A percentile compares a stretch with the other conserved stretches of the same genome.
These are phyloP conservation scores for Leptatherina wallacei DNA, from an alignment of 2,797 vertebrate species.

Conservation along the genomic window DNA sequence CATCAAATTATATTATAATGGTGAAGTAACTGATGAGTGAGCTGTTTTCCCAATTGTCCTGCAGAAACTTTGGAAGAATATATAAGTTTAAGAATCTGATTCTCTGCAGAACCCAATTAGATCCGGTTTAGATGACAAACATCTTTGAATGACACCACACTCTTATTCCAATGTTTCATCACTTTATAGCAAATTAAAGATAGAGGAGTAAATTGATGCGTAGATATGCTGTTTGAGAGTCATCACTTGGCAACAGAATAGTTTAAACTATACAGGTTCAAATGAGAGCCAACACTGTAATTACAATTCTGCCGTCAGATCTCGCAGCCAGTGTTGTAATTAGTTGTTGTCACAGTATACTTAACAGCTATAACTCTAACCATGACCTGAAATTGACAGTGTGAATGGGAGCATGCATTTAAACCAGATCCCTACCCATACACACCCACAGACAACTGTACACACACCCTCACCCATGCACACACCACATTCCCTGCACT, in stretches of 20 bases:
- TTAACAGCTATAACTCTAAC: conserved; percentile 78
- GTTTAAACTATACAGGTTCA: conserved; percentile 58
- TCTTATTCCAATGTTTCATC: conserved; percentile 55
- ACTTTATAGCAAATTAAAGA: conserved; percentile 66
- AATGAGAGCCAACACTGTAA: conserved; percentile 63
- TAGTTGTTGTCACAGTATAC: conserved; percentile 77
- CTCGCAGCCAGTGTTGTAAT: conserved; percentile 71
- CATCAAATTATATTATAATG: neutral
- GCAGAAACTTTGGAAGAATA: neutral
- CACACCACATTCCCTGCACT: conserved; percentile 6
- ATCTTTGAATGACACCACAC: conserved; percentile 19
- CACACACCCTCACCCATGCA: conserved; percentile 25
- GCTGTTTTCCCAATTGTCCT: neutral
- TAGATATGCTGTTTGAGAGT: conserved; percentile 59
- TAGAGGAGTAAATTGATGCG: conserved; percentile 51
- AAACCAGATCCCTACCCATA: conserved; percentile 56
- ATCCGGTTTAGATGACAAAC: conserved; percentile 15
- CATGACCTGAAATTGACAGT: conserved; percentile 71
- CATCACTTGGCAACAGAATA: conserved; percentile 69
- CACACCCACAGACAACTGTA: conserved; percentile 37
- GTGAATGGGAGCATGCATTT: conserved; percentile 69
- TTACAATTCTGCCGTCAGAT: conserved; percentile 63
- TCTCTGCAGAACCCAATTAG: neutral
- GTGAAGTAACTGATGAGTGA: neutral
- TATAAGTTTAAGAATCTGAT: neutral